Base-by-base conservation (phyloP, 2,113 vertebrate species). In the Platichthys flesus region DNA sequence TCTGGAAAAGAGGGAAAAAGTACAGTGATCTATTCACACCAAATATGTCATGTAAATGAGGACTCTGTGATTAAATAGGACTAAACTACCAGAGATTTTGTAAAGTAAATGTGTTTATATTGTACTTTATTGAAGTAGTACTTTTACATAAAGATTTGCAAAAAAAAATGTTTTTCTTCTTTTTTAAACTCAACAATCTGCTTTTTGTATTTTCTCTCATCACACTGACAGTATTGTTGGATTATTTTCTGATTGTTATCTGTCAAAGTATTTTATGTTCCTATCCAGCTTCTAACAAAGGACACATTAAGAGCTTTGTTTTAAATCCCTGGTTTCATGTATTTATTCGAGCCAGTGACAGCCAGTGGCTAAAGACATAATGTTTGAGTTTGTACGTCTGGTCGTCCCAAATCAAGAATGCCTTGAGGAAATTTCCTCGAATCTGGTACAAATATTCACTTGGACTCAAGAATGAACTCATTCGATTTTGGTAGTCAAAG, bases 91-190 rank as follows among this genome's bases (percentile, higher is more conserved):
- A 67, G 68, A 78, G 18, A 37, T 81, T 84, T 76, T 79, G 62
- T 65, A 62, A 74, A 51, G 58, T 74, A 67, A 71, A 56, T 78
- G 45, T 80, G 20, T 86, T 78, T 60, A 80, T 85, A 80, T 86
- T 84, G 68, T 84, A 58, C 77, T 85, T 80, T 58, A 54, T 70
- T 73, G 58, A 85, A 62, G 35, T 74, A 79, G 64, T 24, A 79
- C 20, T 15, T 65, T 75, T 26, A 74, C 35, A 57, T 67, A 69
- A 80, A 82, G 62, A 68, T 60, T 84, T 68, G 16, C 65, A 74
- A 55, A 23, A 65, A 71, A 71, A 26, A 63, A 64, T 42, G 31
- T 54, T 69, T 40, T 66, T 52, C 31, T 69, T 9, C 35, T 78
- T 62, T 3, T 79, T 72, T 72, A 40, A 9, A 40, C 37, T 40